Evolutionary conservation across 2,113 vertebrate species (phyloP).

Genomic region (Suricata suricatta): DNA sequence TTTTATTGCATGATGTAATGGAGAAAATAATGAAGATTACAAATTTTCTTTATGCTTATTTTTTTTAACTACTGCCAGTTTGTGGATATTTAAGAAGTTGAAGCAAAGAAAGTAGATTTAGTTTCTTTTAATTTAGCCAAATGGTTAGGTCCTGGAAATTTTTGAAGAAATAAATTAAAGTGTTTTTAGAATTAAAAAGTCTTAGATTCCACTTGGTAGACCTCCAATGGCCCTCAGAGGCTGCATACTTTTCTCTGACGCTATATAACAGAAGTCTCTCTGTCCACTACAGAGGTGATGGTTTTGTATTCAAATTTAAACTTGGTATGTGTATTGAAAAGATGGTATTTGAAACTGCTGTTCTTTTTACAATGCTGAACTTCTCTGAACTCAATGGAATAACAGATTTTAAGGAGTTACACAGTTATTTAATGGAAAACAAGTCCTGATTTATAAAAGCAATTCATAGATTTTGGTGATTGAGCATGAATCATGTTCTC

Average conservation of each 20-base stretch:
- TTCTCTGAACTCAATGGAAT: conserved; percentile 2
- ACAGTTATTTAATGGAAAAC: conserved; percentile 4
- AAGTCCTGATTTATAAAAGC: conserved; percentile 14
- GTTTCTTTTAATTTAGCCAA: conserved; percentile 30
- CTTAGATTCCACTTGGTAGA: conserved; percentile 27
- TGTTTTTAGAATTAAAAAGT: conserved; percentile 15
- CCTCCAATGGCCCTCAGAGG: neutral
- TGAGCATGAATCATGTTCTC: neutral
- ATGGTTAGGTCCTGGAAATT: conserved; percentile 2
- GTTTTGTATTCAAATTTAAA: conserved; percentile 34
- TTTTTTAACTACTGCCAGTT: conserved; percentile 29
- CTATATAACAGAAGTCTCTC: neutral
- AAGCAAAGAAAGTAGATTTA: conserved; percentile 19
- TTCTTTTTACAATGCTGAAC: neutral
- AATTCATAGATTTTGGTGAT: conserved; percentile 3
- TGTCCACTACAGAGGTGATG: neutral
- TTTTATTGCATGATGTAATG: conserved; percentile 54
- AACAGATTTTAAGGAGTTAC: conserved; percentile 20
- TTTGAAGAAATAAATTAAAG: conserved; percentile 11
- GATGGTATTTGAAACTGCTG: neutral
- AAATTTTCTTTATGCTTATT: conserved; percentile 55
- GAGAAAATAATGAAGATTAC: conserved; percentile 53
- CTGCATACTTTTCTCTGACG: neutral
- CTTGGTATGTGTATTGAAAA: neutral
- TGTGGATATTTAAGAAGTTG: conserved; percentile 1